A percentile compares a stretch with the other conserved stretches of the same genome.
Conservation (phyloP, 2,113 vertebrate genomes). For the Cinclus cinclus region DNA sequence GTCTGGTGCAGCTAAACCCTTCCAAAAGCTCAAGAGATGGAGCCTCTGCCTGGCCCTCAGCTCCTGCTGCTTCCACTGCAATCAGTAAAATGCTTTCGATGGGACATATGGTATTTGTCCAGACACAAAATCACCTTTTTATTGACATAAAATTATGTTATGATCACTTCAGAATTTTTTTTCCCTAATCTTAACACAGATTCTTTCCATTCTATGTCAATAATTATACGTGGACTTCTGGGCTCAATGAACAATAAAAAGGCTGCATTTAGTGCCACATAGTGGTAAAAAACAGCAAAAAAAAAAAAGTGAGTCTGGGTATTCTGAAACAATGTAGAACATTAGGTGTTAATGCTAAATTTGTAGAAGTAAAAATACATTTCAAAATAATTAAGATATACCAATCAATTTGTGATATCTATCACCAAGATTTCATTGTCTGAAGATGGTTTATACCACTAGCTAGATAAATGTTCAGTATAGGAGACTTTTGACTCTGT, state of each 20-base stretch:
- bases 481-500: not conserved
- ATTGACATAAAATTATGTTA: not conserved
- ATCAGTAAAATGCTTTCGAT: rapidly evolving
- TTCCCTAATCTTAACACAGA: not conserved
- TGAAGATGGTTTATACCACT: not conserved
- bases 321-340: not conserved
- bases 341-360: not conserved
- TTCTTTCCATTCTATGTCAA: not conserved
- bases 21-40: not conserved
- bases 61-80: not conserved
- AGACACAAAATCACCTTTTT: not conserved
- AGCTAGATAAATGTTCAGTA: not conserved
- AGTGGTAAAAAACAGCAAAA: not conserved
- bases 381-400: not conserved
- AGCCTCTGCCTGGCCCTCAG: not conserved
- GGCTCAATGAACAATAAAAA: not conserved
- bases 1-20: not conserved
- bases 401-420: rapidly evolving
- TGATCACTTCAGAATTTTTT: not conserved
- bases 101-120: not conserved
- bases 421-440: not conserved
- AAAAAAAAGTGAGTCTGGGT: not conserved
- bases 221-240: not conserved
- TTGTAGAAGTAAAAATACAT: not conserved
- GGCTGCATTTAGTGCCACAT: conserved; percentile 33